Conservation (phyloP, 2,888 invertebrate species). For the Steinernema carpocapsae region DNA sequence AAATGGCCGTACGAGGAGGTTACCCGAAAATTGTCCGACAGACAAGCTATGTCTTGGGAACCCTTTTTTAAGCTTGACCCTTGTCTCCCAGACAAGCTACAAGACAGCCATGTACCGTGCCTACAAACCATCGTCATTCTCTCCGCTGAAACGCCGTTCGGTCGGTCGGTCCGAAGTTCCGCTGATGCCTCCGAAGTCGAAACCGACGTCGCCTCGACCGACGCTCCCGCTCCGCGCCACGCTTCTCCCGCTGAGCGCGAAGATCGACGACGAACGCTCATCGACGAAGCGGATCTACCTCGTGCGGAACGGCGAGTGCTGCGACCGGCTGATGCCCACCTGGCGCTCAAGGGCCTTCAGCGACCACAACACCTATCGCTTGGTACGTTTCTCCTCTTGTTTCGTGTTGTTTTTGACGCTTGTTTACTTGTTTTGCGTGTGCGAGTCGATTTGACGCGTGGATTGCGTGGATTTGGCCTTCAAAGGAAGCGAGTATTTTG, state of each 20-base stretch:
- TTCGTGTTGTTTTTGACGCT: background rate
- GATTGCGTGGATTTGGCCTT: background rate
- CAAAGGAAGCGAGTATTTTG: too few relatives aligned
- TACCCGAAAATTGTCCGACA: too few relatives aligned
- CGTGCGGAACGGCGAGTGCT: conserved; percentile 39
- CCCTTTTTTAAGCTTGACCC: too few relatives aligned
- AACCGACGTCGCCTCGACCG: background rate
- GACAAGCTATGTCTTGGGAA: too few relatives aligned
- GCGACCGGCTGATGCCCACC: conserved; percentile 35
- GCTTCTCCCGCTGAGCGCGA: background rate
- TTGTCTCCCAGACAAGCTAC: too few relatives aligned
- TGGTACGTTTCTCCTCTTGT: conserved; percentile 3
- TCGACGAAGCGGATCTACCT: conserved; percentile 35
- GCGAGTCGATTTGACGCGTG: background rate
- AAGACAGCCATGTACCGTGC: too few relatives aligned
- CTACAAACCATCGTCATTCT: too few relatives aligned
- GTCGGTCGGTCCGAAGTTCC: too few relatives aligned
- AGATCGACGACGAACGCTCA: conserved; percentile 8
- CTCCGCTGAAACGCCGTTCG: too few relatives aligned
- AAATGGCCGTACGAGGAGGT: too few relatives aligned
- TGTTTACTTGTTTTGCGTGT: background rate
- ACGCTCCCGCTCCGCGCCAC: background rate
- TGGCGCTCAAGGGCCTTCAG: conserved; percentile 36
- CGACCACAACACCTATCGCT: conserved; percentile 34
- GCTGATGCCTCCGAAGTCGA: background rate